phyloP scores from a whole-genome alignment of 1,140 invertebrate genomes.

The Euwallacea fornicatus region DNA sequence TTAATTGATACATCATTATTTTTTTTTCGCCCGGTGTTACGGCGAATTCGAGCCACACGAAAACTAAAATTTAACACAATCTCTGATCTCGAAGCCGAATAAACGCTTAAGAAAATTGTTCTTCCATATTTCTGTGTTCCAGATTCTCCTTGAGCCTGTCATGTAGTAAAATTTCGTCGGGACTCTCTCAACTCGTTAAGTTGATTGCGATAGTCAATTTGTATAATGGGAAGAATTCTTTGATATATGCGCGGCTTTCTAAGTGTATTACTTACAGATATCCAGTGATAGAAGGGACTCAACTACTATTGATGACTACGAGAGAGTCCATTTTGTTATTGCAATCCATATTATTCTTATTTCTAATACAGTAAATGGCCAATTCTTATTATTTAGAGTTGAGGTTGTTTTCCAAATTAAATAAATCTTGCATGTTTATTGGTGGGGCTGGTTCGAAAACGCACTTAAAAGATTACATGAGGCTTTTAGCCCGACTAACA shows the following conservation, averaged over 20 bases:
- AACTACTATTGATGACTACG: conserved; percentile 51
- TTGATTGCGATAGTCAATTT: conserved; percentile 55
- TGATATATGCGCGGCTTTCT: conserved; percentile 52
- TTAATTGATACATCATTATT: no score
- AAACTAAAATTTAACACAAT: no score
- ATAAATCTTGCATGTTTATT: conserved; percentile 36
- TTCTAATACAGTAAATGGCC: conserved; percentile 48
- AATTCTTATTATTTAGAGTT: conserved; percentile 46
- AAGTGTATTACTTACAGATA: conserved; percentile 52
- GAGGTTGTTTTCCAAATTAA: conserved; percentile 37
- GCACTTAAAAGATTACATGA: conserved; percentile 30
- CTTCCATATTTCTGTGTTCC: conserved; percentile 4
- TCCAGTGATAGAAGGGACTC: conserved; percentile 46
- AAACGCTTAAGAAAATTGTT: background rate
- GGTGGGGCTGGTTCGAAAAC: conserved; percentile 20
- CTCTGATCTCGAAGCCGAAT: no score
- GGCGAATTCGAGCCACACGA: no score
- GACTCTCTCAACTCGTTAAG: conserved; percentile 41
- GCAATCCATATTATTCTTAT: conserved; percentile 50
- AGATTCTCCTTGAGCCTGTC: conserved; percentile 2
- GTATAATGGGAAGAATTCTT: conserved; percentile 54
- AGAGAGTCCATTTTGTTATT: conserved; percentile 51
- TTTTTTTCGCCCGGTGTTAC: no score
- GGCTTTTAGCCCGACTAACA: background rate
- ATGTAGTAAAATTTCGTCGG: conserved; percentile 18